Evolutionary conservation across 2,113 vertebrate genomes (phyloP).

Genomic region (Taxidea taxus): DNA sequence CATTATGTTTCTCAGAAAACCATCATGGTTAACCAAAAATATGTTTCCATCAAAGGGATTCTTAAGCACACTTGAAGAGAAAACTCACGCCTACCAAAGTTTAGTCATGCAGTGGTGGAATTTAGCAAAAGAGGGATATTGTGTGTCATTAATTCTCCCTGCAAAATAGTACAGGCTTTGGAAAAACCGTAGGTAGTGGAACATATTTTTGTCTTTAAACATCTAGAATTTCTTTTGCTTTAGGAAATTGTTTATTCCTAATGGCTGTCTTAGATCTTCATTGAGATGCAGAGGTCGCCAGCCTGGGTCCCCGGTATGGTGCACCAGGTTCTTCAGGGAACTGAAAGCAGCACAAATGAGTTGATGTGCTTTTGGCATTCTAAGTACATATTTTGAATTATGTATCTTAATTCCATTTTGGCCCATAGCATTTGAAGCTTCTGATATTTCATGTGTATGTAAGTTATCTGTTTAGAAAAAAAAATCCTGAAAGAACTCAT

Average conservation of each 20-base stretch:
- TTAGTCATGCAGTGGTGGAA: not conserved
- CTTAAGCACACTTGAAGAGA: not conserved
- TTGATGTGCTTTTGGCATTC: not conserved
- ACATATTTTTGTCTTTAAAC: constrained; percentile 34
- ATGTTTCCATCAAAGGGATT: not conserved
- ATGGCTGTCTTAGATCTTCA: not conserved
- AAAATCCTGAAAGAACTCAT: not conserved
- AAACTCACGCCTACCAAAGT: not conserved
- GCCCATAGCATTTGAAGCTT: not conserved
- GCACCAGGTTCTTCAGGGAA: fast-evolving
- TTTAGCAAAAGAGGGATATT: not conserved
- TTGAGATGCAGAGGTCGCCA: not conserved
- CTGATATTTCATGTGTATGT: not conserved
- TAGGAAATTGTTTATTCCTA: not conserved
- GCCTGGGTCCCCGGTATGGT: not conserved
- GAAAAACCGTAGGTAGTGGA: not conserved
- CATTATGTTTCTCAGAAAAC: constrained; percentile 10
- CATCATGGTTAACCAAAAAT: not conserved
- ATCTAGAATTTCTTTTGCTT: constrained; percentile 19
- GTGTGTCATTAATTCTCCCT: not conserved
- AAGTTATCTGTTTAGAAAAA: not conserved
- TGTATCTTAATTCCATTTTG: not conserved
- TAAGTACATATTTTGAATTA: not conserved
- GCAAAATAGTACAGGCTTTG: not conserved
- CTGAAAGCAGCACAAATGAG: not conserved